Evolutionary conservation across 2,113 vertebrate genomes (phyloP).

Genomic region (Numenius arquata): DNA sequence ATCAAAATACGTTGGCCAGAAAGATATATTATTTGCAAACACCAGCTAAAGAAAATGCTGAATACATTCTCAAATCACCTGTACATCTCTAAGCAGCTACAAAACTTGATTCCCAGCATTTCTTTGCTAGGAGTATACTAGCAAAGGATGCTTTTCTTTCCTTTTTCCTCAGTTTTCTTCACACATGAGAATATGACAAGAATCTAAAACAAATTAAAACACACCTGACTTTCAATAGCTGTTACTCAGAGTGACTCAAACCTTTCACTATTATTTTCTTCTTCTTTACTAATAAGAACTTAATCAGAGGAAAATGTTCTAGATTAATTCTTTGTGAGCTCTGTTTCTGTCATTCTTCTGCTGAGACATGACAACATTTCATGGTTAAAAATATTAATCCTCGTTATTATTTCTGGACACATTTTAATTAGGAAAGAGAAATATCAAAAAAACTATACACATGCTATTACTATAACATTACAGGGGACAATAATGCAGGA

Average conservation of each 20-base stretch:
- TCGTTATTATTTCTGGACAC: background rate
- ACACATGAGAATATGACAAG: background rate
- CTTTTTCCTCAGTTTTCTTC: background rate
- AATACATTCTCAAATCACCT: background rate
- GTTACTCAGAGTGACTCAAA: background rate
- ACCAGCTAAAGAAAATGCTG: background rate
- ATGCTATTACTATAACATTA: background rate
- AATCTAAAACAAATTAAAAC: background rate
- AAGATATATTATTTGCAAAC: background rate
- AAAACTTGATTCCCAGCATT: background rate
- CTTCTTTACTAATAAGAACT: background rate
- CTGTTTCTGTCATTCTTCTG: background rate
- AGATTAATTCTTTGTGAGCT: background rate
- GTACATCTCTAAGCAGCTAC: background rate
- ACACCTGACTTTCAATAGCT: background rate
- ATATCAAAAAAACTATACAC: background rate
- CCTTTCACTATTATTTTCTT: background rate
- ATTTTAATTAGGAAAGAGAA: background rate
- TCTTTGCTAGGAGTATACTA: background rate
- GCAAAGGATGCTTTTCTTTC: background rate
- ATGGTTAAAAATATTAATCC: background rate
- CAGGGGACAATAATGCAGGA: background rate
- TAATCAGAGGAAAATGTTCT: background rate
- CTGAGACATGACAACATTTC: background rate
- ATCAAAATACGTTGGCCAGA: background rate